A percentile compares a stretch with the other conserved stretches of the same genome.
Evolutionary conservation across 2,113 vertebrate genomes (phyloP).

Genomic region (Grantiella picta): DNA sequence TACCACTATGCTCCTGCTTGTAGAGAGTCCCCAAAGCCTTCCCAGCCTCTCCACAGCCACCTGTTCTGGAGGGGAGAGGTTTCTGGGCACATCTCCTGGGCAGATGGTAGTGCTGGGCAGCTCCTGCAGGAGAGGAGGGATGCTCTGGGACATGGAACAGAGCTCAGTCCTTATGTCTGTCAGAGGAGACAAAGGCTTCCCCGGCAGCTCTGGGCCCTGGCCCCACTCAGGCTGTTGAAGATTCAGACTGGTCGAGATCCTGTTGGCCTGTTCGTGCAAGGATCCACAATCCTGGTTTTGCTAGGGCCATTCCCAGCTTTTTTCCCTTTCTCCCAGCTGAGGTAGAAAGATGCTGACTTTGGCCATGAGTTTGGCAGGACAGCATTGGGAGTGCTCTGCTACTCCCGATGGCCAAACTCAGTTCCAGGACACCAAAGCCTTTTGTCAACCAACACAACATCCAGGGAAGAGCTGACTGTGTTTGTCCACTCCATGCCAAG

Average conservation of each 20-base stretch:
- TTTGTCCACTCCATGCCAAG: accelerated
- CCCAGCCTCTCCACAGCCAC: neutral
- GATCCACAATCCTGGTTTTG: neutral
- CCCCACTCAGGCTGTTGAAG: neutral
- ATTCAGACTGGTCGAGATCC: neutral
- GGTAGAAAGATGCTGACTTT: neutral
- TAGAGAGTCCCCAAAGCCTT: neutral
- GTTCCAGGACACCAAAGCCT: neutral
- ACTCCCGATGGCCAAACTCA: neutral
- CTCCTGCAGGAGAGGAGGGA: neutral
- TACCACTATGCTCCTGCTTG: neutral
- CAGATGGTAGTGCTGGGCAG: neutral
- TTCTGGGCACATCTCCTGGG: neutral
- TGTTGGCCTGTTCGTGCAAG: neutral
- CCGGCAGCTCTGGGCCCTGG: neutral
- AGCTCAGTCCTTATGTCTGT: neutral
- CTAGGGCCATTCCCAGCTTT: neutral
- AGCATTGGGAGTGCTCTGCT: neutral
- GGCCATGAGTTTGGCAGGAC: neutral
- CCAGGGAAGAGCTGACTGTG: neutral
- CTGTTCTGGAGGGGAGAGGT: neutral
- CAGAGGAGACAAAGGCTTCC: neutral
- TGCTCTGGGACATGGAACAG: neutral
- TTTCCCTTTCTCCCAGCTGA: neutral
- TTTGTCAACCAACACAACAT: neutral